A percentile compares a stretch with the other conserved stretches of the same genome.
Conservation (phyloP, 2,888 invertebrate species). For the Tinea semifulvella region DNA sequence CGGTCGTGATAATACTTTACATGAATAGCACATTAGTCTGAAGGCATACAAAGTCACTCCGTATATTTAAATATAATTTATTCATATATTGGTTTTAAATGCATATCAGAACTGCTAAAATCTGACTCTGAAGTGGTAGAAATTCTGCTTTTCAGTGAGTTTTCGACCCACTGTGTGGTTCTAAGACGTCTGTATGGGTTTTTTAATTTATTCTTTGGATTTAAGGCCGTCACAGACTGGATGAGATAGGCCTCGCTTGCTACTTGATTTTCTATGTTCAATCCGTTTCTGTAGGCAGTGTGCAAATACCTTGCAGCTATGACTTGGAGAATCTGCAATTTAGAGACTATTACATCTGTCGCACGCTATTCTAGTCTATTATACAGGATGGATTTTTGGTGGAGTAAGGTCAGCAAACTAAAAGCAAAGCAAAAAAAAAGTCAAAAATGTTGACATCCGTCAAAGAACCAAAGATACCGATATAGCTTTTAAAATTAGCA, state of each 20-base stretch:
- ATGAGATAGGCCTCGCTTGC: constrained; percentile 46
- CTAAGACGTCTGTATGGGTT: constrained; percentile 22
- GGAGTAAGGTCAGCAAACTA: too few species aligned
- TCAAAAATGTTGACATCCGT: too few species aligned
- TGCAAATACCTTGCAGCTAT: constrained; percentile 51
- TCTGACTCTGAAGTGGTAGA: constrained; percentile 41
- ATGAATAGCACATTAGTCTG: too few species aligned
- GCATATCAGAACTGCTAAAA: constrained; percentile 44
- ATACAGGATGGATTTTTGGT: too few species aligned
- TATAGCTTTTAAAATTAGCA: too few species aligned
- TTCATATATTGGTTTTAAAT: constrained; percentile 50
- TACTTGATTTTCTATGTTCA: constrained; percentile 48
- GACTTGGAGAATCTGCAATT: constrained; percentile 54
- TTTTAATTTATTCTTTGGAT: background rate
- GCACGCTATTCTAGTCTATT: too few species aligned
- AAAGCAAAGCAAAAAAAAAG: too few species aligned
- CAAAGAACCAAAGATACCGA: too few species aligned
- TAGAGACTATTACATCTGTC: too few species aligned
- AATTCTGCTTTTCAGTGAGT: background rate
- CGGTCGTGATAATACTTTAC: too few species aligned
- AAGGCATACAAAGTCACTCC: too few species aligned
- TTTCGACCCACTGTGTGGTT: constrained; percentile 44
- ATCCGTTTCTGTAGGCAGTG: constrained; percentile 50
- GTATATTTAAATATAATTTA: too few species aligned
- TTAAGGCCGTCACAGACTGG: constrained; percentile 28